Percentiles rank a stretch among this genome's conserved stretches.
phyloP scores from a whole-genome alignment of 2,113 vertebrate genomes.

The pig (Sus scrofa) region T2T-Sscrofa CM000817.6:140037001-140037500 shows the following conservation, averaged over 20 bases:
- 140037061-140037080: constrained; percentile 61
- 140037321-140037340: background rate
- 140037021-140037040: constrained; percentile 78
- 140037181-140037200: background rate
- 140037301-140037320: background rate
- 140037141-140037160: background rate
- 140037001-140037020: constrained; percentile 72
- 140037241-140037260: constrained; percentile 27
- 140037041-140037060: constrained; percentile 67
- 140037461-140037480: no score
- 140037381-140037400: no score
- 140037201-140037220: background rate
- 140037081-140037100: constrained; percentile 13
- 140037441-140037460: no score
- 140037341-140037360: background rate
- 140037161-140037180: background rate
- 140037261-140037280: background rate
- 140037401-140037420: no score
- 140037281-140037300: background rate
- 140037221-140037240: background rate
- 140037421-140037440: no score
- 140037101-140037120: background rate
- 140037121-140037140: background rate
- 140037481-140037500: no score
- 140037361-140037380: no score